These are phyloP conservation scores for Felis chaus DNA, from an alignment of 2,113 vertebrate genomes.

Conservation along the genomic window DNA sequence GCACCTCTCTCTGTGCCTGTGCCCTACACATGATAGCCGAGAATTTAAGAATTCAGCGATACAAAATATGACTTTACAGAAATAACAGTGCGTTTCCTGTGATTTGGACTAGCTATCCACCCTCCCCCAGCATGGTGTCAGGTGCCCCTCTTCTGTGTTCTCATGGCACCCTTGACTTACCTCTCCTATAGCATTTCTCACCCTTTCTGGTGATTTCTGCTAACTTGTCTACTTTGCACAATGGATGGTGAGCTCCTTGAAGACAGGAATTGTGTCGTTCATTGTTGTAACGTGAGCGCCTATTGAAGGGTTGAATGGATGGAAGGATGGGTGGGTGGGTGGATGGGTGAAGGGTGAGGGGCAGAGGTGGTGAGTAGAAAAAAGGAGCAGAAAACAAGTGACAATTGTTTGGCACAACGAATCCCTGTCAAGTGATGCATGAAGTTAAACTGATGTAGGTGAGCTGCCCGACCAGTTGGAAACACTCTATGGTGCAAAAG, in stretches of 20 bases:
- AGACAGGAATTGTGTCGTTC: no score
- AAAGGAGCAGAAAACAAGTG: not conserved
- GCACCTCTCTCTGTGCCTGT: not conserved
- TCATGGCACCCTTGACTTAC: not conserved
- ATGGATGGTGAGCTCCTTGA: not conserved
- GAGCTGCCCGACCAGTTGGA: not conserved
- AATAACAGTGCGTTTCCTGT: not conserved
- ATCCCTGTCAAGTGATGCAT: accelerated
- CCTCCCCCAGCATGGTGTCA: accelerated
- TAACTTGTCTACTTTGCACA: not conserved
- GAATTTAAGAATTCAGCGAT: not conserved
- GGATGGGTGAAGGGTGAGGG: no score
- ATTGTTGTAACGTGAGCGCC: not conserved
- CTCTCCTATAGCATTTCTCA: not conserved
- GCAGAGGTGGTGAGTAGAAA: not conserved
- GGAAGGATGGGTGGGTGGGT: not conserved
- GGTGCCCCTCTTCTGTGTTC: not conserved
- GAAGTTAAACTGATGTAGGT: not conserved
- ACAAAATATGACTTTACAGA: not conserved
- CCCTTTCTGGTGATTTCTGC: not conserved
- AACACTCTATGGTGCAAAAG: accelerated
- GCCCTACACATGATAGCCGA: not conserved
- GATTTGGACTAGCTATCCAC: accelerated
- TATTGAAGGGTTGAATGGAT: not conserved
- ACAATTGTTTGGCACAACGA: accelerated